A percentile compares a stretch with the other conserved stretches of the same genome.
Conservation (phyloP, 2,888 invertebrate genomes). For the Lycophotia porphyrea region DNA sequence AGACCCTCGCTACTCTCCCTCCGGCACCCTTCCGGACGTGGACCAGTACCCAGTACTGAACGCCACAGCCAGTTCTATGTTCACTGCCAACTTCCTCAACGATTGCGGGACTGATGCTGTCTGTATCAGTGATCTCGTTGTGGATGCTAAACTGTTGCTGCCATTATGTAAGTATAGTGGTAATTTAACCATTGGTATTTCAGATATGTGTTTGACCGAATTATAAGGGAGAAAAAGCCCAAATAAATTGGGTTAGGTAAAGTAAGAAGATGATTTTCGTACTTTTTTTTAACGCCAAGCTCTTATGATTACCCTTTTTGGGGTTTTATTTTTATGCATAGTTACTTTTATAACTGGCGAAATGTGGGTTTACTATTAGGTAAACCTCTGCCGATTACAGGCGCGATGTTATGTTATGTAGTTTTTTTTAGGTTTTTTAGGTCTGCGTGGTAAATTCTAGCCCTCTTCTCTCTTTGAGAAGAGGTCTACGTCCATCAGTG, state of each 20-base stretch:
- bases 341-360: too few species aligned
- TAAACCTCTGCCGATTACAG: too few species aligned
- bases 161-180: slow-evolving; percentile 85
- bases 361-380: too few species aligned
- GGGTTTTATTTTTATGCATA: too few species aligned
- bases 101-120: slow-evolving; percentile 97
- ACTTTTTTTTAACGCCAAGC: neutral
- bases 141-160: slow-evolving; percentile 91
- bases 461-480: neutral
- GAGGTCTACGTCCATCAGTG: neutral
- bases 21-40: slow-evolving; percentile 92
- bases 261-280: neutral
- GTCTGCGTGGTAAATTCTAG: too few species aligned
- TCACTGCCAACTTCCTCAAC: slow-evolving; percentile 96
- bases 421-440: too few species aligned
- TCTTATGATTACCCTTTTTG: neutral
- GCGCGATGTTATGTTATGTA: too few species aligned
- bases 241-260: neutral
- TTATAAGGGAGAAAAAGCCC: neutral
- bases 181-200: neutral
- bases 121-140: slow-evolving; percentile 95
- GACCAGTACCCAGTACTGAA: slow-evolving; percentile 96
- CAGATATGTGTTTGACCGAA: neutral
- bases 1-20: slow-evolving; percentile 89
- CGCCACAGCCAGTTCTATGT: slow-evolving; percentile 94